These are phyloP conservation scores for Mormyrops boulengeri DNA, from an alignment of 2,797 vertebrate genomes.

Conservation along the genomic window DNA sequence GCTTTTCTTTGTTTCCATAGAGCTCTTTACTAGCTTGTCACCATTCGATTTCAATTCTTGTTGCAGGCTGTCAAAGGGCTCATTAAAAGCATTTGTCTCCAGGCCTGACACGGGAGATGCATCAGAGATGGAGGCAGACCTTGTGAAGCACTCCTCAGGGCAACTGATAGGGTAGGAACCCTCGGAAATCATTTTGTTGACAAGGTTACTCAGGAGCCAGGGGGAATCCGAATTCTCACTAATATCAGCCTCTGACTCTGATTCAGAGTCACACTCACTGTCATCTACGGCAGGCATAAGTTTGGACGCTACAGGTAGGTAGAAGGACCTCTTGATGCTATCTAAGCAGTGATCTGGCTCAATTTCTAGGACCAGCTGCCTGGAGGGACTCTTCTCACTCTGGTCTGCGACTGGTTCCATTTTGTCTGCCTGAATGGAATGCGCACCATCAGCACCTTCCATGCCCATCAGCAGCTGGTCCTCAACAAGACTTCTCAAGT, in stretches of 20 bases:
- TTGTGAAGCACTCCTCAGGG: constrained; percentile 87
- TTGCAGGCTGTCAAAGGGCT: constrained; percentile 33
- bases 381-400: constrained; percentile 55
- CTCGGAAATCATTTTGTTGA: constrained; percentile 96
- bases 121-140: constrained; percentile 70
- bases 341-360: constrained; percentile 79
- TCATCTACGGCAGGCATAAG: constrained; percentile 72
- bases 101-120: constrained; percentile 81
- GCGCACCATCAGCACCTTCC: constrained; percentile 57
- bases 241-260: constrained; percentile 88
- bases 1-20: constrained; percentile 25
- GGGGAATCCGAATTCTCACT: constrained; percentile 96
- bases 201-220: constrained; percentile 94
- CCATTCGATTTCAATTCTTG: constrained; percentile 16
- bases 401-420: constrained; percentile 57
- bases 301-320: constrained; percentile 78
- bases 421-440: constrained; percentile 73
- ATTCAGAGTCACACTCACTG: constrained; percentile 88
- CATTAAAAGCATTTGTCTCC: constrained; percentile 68
- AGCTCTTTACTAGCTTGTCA: constrained; percentile 10
- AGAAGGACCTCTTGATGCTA: constrained; percentile 85
- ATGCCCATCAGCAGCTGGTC: constrained; percentile 50
- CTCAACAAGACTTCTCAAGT: constrained; percentile 42
- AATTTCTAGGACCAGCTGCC: constrained; percentile 69
- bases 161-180: constrained; percentile 93